Conservation (phyloP, 2,888 invertebrate species). For the Pherbina coryleti region DNA sequence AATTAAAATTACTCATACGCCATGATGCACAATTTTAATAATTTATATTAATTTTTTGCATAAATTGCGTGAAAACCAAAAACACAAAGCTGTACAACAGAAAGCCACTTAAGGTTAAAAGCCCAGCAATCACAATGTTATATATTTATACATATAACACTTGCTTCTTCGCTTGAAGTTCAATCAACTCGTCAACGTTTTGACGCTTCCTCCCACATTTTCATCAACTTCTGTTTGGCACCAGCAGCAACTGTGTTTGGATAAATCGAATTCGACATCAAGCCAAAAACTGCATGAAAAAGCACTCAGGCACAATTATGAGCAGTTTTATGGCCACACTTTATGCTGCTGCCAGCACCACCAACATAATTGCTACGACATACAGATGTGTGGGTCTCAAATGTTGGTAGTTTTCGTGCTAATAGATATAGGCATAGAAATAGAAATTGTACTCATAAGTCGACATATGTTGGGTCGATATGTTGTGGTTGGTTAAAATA, state of each 20-base stretch:
- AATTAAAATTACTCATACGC: background rate
- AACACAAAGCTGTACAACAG: background rate
- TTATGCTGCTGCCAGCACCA: slow-evolving; percentile 2
- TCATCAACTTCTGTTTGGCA: background rate
- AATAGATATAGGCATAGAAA: too few species aligned
- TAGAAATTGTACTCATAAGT: too few species aligned
- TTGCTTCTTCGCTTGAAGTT: background rate
- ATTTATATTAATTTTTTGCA: background rate
- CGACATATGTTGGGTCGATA: too few species aligned
- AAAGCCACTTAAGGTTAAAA: background rate
- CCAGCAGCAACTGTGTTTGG: too few species aligned
- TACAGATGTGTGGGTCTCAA: background rate
- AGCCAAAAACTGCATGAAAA: slow-evolving; percentile 13
- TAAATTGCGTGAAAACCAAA: background rate
- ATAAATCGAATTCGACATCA: too few species aligned
- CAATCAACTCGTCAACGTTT: background rate
- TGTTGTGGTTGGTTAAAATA: too few species aligned
- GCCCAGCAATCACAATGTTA: too few species aligned
- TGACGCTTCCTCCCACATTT: too few species aligned
- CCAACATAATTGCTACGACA: background rate
- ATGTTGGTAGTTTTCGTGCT: too few species aligned
- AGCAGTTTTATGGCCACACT: slow-evolving; percentile 32
- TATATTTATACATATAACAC: background rate
- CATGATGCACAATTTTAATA: background rate
- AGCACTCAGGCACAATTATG: slow-evolving; percentile 33